Base-by-base conservation (phyloP, 1,140 invertebrate species). In the Papilio machaon region DNA sequence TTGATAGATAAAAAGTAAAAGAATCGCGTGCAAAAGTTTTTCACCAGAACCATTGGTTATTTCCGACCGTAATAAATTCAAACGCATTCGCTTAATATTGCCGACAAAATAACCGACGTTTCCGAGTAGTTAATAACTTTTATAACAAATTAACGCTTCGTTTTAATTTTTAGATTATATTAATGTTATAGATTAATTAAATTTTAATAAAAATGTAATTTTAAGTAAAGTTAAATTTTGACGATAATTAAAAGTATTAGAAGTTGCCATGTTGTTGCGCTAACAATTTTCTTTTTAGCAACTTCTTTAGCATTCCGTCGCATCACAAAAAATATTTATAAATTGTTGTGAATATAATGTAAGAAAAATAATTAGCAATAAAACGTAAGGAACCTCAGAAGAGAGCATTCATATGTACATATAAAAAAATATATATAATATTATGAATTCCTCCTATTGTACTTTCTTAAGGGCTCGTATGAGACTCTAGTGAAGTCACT, bases 41-140 rank as follows among this genome's bases (percentile, higher is more conserved):
- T 70, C 64, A 70, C 30, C 30, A 70, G 64, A 70, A 70, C 64
- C 64, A 70, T 70, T 70, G 64, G 64, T 70, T 70, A 70, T 70
- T 70, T 70, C 64, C 64, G 64, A 70, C 64, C 64, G 64, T 70
- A 70, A 70, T 70, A 70, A 70, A 70, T 70, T 70, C 64, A 70
- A 70, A 70, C 64, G 64, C 64, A 70, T 70, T 70, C 64, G 30
- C 30, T 70, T 35, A 70, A 35, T 70, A 23, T 70, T 70, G 35
- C 64, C 30, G 64, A 70, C 64, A 70, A 35, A 13, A 70, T 70
- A 70, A 70, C 23, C 64, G 30, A 70, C 30, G 64, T 70, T 70
- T 70, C 64, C 64, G 30, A 70, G 30, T 70, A 70, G 35, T 70
- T 70, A 70, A 70, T 70, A 17, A 38, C 30, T 38, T 35, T 35